Evolutionary conservation across 2,113 vertebrate species (phyloP), one percentile per base, ranked within the genome.

Genomic region (Callorhinus ursinus): DNA sequence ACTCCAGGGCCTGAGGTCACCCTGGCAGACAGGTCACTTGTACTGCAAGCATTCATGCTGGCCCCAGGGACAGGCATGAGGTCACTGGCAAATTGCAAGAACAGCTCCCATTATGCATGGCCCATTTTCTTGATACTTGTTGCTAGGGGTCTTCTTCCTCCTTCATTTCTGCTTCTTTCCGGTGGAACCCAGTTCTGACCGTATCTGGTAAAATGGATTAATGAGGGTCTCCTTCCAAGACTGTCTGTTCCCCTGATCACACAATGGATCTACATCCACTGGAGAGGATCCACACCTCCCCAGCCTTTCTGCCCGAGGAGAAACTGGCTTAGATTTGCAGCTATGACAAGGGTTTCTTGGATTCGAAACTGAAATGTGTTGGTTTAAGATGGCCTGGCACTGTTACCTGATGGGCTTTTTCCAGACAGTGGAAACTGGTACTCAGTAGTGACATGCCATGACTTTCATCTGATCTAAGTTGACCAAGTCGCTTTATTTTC

Each of bases 1-100:
- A 33, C 79, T 96, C 85, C 18, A 55, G 13, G n/a, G 46, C 61
- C 49, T 95, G 92, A 96, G 89, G 76, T 97, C 86, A 92, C 89
- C 63, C 74, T 97, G 95, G 94, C 92, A 95, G 69, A 83, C 33
- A 28, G 92, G 89, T 80, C 61, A 67, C 79, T 97, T 96, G 90
- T 51, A 63, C 49, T 87, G 88, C 28, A 93, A 95, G 59, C 33
- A 8, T 85, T 93, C 89, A 7, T 28, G 26, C 69, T 95, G 67
- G 72, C 95, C 85, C 74, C 28, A 1, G 84, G 83, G 81, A 80
- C 57, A 82, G 53, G 49, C 26, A 24, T 96, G 59, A 93, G 51
- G 39, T 82, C 42, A 21, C 82, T 53, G 83, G 77, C 74, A 77
- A 49, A 59, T 2, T 55, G 15, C 1, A 57, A 63, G 72, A 65